Evolutionary conservation across 2,888 invertebrate genomes (phyloP).

Genomic region (Podabrus alpinus): DNA sequence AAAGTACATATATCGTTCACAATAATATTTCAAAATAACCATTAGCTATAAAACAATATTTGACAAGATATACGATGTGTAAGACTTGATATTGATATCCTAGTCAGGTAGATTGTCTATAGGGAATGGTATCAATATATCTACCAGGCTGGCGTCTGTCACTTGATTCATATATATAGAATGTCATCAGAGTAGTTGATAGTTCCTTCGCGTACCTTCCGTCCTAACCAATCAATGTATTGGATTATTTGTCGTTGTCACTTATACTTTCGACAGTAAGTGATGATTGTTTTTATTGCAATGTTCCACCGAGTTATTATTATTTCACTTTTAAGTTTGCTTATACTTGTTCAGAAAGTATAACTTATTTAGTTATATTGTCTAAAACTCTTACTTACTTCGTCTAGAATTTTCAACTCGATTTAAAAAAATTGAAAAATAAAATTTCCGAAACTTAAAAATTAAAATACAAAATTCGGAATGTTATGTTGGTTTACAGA

Average conservation of each 20-base stretch:
- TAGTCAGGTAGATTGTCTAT: constrained; percentile 49
- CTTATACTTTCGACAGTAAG: constrained; percentile 17
- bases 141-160: constrained; percentile 45
- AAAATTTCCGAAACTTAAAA: background rate
- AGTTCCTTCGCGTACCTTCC: constrained; percentile 38
- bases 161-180: constrained; percentile 46
- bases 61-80: constrained; percentile 51
- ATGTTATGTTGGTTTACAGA: no score
- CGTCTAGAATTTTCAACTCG: background rate
- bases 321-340: background rate
- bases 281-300: constrained; percentile 16
- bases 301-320: background rate
- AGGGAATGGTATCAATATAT: constrained; percentile 49
- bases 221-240: constrained; percentile 32
- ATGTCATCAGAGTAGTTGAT: constrained; percentile 45
- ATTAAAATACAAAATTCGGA: background rate
- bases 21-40: constrained; percentile 51
- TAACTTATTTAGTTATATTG: background rate
- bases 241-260: constrained; percentile 32
- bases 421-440: background rate
- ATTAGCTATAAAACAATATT: constrained; percentile 49
- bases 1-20: constrained; percentile 11
- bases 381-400: background rate
- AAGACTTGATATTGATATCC: constrained; percentile 48
- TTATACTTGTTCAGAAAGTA: background rate